phyloP scores from a whole-genome alignment of 2,113 vertebrate genomes.

The Arothron firmamentum region DNA sequence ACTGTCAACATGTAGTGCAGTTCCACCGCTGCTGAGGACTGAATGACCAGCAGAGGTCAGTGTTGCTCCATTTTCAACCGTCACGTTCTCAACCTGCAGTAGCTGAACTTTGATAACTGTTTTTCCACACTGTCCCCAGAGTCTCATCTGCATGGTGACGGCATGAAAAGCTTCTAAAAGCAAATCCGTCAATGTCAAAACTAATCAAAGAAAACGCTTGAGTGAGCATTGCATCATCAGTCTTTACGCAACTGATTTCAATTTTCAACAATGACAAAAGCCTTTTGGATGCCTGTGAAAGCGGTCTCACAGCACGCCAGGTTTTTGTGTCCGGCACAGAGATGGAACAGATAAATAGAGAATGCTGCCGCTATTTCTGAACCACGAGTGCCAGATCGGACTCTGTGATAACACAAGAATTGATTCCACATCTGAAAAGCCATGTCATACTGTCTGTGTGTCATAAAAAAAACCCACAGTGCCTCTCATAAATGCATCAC shows the following conservation, averaged over 20 bases:
- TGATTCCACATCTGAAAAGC: slow-evolving; percentile 17
- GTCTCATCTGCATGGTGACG: slow-evolving; percentile 3
- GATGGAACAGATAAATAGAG: slow-evolving; percentile 30
- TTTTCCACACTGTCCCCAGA: slow-evolving; percentile 12
- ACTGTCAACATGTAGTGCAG: slow-evolving; percentile 17
- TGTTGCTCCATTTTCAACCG: neutral
- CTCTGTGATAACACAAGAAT: slow-evolving; percentile 34
- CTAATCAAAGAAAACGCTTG: neutral
- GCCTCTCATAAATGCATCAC: too few species aligned
- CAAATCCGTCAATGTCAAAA: slow-evolving; percentile 3
- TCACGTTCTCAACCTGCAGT: neutral
- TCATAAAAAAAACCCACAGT: neutral
- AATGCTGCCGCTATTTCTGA: slow-evolving; percentile 33
- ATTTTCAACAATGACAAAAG: slow-evolving; percentile 5
- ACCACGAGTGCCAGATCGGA: slow-evolving; percentile 31
- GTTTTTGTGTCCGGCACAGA: slow-evolving; percentile 24
- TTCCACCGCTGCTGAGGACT: neutral
- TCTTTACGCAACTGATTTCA: slow-evolving; percentile 6
- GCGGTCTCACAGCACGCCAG: slow-evolving; percentile 26
- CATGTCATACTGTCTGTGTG: slow-evolving; percentile 25
- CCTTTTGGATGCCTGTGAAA: slow-evolving; percentile 22
- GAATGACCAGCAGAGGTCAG: slow-evolving; percentile 41
- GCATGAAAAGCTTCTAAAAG: neutral
- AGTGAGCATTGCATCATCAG: slow-evolving; percentile 18
- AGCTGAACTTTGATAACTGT: neutral